Conservation (phyloP, 2,888 invertebrate species). For the Pammene aurita region DNA sequence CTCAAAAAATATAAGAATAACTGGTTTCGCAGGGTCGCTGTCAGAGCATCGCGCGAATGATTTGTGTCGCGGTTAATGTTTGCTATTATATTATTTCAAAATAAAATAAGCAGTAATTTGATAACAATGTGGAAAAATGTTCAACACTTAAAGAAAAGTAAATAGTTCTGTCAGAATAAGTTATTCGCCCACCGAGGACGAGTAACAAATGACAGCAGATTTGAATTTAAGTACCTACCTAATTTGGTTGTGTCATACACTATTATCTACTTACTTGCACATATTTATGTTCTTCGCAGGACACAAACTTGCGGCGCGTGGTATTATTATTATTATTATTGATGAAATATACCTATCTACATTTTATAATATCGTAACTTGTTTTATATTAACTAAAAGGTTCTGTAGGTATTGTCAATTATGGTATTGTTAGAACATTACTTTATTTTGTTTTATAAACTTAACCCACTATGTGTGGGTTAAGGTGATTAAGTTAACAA, state of each 20-base stretch:
- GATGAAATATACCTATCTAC: too few species aligned
- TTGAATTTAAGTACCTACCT: slow-evolving; percentile 6
- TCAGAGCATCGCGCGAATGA: slow-evolving; percentile 50
- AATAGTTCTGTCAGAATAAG: too few species aligned
- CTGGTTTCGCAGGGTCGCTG: slow-evolving; percentile 49
- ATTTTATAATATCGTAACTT: too few species aligned
- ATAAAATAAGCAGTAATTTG: slow-evolving; percentile 46
- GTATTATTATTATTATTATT: too few species aligned
- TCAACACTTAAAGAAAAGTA: slow-evolving; percentile 31
- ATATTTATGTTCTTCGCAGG: too few species aligned
- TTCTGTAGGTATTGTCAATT: too few species aligned
- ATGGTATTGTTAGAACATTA: too few species aligned
- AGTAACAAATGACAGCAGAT: slow-evolving; percentile 20
- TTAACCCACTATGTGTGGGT: too few species aligned
- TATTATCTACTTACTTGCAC: not conserved
- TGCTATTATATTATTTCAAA: slow-evolving; percentile 52
- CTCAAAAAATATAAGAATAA: slow-evolving; percentile 49
- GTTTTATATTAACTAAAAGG: too few species aligned
- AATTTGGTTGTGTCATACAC: not conserved
- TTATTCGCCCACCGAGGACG: slow-evolving; percentile 8
- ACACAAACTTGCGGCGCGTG: not conserved
- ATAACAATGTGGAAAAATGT: slow-evolving; percentile 49
- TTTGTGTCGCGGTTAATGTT: slow-evolving; percentile 52
- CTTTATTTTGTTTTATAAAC: too few species aligned
- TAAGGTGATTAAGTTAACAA: too few species aligned